A percentile compares a stretch with the other conserved stretches of the same genome.
Evolutionary conservation across 1,140 invertebrate genomes (phyloP).

Genomic region (Bilobella aurantiaca): DNA sequence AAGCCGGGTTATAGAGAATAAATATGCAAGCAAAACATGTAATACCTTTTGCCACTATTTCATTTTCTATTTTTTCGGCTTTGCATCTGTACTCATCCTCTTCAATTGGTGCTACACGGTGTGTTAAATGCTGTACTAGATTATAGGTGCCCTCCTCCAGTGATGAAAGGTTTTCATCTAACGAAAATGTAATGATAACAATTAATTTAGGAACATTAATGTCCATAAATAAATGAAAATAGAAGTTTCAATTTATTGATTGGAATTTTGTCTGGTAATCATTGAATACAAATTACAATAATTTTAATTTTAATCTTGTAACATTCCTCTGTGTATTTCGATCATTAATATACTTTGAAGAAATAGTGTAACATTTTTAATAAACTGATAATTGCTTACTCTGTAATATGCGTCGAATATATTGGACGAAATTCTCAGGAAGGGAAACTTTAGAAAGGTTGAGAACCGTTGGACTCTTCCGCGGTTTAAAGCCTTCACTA

Average conservation of each 20-base stretch:
- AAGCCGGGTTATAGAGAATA: neutral
- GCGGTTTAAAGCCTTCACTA: neutral
- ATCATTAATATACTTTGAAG: too few relatives aligned
- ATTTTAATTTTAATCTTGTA: too few relatives aligned
- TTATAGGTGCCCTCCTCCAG: neutral
- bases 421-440: neutral
- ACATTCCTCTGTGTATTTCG: too few relatives aligned
- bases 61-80: neutral
- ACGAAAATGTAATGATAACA: neutral
- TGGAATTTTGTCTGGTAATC: too few relatives aligned
- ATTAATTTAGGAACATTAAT: too few relatives aligned
- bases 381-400: neutral
- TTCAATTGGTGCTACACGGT: conserved; percentile 10
- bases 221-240: too few relatives aligned
- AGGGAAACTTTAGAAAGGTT: neutral
- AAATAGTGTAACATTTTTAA: too few relatives aligned
- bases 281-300: too few relatives aligned
- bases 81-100: conserved; percentile 9
- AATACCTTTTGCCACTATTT: neutral
- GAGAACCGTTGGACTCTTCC: neutral
- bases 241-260: too few relatives aligned
- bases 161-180: neutral
- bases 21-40: neutral
- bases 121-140: neutral
- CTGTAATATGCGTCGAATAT: neutral